Conservation (phyloP, 1,140 invertebrate genomes). For the Lutraria rhynchaena region DNA sequence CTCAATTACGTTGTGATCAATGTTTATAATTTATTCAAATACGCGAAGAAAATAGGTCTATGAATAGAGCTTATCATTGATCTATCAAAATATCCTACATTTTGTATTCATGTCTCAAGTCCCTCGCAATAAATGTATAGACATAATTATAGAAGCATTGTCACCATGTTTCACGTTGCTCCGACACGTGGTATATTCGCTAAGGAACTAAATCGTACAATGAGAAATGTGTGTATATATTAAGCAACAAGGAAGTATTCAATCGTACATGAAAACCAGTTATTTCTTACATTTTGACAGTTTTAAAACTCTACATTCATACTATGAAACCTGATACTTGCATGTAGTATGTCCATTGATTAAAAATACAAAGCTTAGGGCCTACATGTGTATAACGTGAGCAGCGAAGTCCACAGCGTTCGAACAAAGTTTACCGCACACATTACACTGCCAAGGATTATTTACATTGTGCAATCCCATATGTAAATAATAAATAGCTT, state of each 20-base stretch:
- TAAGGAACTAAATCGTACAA: background rate
- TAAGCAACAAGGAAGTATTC: background rate
- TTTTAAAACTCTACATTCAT: background rate
- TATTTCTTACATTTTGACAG: background rate
- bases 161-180: no score
- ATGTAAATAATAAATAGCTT: constrained; percentile 97
- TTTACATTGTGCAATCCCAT: constrained; percentile 98
- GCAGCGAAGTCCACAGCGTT: constrained; percentile 98
- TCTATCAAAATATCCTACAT: no score
- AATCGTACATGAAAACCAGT: background rate
- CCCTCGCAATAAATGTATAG: no score
- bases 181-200: no score
- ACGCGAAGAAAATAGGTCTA: no score
- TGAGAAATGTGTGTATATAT: background rate
- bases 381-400: constrained; percentile 85
- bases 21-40: no score
- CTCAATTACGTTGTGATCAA: no score
- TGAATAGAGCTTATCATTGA: no score
- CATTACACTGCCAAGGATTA: constrained; percentile 99
- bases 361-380: background rate
- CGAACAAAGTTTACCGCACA: constrained; percentile 95
- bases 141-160: no score
- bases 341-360: background rate
- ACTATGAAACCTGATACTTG: background rate
- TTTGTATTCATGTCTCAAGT: no score